Evolutionary conservation across 1,140 invertebrate genomes (phyloP), one percentile per base, ranked within the genome.

Genomic region (Brachionus sp.): DNA sequence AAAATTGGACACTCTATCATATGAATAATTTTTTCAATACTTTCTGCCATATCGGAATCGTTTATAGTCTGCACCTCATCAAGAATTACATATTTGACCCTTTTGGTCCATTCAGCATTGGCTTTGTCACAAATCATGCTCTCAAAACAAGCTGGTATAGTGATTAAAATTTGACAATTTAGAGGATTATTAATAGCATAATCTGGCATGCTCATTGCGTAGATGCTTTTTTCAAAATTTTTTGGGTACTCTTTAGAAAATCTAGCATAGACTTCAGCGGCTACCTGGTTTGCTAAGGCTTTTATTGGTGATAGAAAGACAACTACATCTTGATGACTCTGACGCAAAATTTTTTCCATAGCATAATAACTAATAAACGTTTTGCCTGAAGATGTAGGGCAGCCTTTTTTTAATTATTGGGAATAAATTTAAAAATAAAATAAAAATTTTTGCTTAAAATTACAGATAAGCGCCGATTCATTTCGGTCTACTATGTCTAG

Each of bases 371-470:
- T 46, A 4, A 46, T 46, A 19, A 46, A 77, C 5, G 70, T 77
- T 46, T 77, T 77, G 23, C 70, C 70, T n/a, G 70, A 77, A n/a
- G 70, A 44, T 4, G 70, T 77, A 10, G 70, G 70, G 37, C 66
- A 70, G 16, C 66, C 66, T 70, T 70, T 19, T 37, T 37, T 5
- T n/a, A 70, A 70, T n/a, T 35, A 37, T 16, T 37, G 37, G 9
- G 16, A 70, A 29, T 37, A 19, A 37, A 39, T 66, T 66, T 66
- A 29, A 13, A 70, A 70, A n/a, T n/a, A n/a, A n/a, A n/a, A n/a
- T n/a, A n/a, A n/a, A n/a, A n/a, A n/a, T n/a, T 7, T 37, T 35
- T 16, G 13, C 0, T 5, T 2, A 70, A 35, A 9, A 7, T 70
- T 37, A 70, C 66, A 70, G n/a, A 70, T 70, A 7, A 70, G 33